phyloP scores from a whole-genome alignment of 1,140 invertebrate species.

The Bombus confusus region DNA sequence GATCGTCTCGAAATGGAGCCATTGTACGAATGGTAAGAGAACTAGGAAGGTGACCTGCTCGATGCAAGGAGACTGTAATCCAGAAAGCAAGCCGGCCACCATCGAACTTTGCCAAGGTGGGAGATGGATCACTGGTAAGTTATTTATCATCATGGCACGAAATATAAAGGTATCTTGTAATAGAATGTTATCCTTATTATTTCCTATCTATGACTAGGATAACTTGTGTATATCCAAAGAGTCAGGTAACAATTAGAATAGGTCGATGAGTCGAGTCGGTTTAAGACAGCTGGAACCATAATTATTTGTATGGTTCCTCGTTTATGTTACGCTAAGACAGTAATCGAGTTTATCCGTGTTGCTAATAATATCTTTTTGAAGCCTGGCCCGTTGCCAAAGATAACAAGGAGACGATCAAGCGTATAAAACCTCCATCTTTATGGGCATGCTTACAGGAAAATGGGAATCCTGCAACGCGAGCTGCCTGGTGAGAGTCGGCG shows the following conservation, averaged over 20 bases:
- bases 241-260: too few relatives aligned
- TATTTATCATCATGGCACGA: neutral
- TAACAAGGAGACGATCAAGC: neutral
- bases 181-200: neutral
- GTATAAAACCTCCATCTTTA: neutral
- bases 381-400: neutral
- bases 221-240: too few relatives aligned
- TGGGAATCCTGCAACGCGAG: constrained; percentile 75
- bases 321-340: neutral
- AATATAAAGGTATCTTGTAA: neutral
- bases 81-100: constrained; percentile 65
- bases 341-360: neutral
- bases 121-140: constrained; percentile 74
- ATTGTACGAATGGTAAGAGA: constrained; percentile 68
- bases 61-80: constrained; percentile 67
- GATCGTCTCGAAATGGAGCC: constrained; percentile 75
- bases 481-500: constrained; percentile 68
- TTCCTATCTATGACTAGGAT: too few relatives aligned
- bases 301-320: neutral
- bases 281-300: too few relatives aligned
- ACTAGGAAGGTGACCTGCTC: constrained; percentile 73
- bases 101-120: constrained; percentile 70
- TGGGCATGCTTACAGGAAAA: constrained; percentile 63
- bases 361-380: neutral
- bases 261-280: too few relatives aligned